A percentile compares a stretch with the other conserved stretches of the same genome.
These are phyloP conservation scores for Paragorgia papillata DNA, from an alignment of 92 coral and sea anemone genomes.

Conservation along the genomic window DNA sequence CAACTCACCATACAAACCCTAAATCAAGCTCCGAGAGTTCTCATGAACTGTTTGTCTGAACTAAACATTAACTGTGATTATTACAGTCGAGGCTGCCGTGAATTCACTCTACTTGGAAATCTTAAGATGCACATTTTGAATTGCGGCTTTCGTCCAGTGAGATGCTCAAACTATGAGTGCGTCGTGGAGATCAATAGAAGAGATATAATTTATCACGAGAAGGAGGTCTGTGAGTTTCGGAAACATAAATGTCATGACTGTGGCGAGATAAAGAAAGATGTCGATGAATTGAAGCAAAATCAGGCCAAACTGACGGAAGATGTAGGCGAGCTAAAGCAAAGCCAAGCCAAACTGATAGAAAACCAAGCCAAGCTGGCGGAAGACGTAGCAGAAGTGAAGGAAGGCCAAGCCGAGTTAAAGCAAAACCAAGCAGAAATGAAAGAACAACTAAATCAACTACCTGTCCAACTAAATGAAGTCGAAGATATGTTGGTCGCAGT, in stretches of 20 bases:
- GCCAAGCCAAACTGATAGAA: no score
- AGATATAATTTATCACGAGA: constrained; percentile 16
- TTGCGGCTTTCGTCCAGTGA: constrained; percentile 52
- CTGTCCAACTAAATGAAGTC: no score
- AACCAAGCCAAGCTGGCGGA: no score
- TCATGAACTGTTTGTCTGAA: constrained; percentile 49
- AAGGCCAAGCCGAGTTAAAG: no score
- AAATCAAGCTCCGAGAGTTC: constrained; percentile 48
- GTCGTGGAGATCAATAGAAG: background rate
- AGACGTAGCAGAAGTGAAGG: no score
- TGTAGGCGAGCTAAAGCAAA: no score
- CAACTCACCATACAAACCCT: constrained; percentile 21
- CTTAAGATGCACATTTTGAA: constrained; percentile 26
- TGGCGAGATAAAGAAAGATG: background rate
- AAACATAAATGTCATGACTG: background rate
- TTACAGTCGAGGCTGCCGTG: constrained; percentile 47
- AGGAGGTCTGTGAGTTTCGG: background rate
- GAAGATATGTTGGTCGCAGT: no score
- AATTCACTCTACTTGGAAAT: constrained; percentile 33
- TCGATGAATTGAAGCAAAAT: background rate
- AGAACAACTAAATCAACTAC: no score
- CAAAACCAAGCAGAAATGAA: no score
- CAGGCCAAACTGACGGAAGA: no score
- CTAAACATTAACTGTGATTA: constrained; percentile 58
- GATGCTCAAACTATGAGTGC: constrained; percentile 53